Evolutionary conservation across 2,113 vertebrate genomes (phyloP).

Genomic region (Bos indicus): DNA sequence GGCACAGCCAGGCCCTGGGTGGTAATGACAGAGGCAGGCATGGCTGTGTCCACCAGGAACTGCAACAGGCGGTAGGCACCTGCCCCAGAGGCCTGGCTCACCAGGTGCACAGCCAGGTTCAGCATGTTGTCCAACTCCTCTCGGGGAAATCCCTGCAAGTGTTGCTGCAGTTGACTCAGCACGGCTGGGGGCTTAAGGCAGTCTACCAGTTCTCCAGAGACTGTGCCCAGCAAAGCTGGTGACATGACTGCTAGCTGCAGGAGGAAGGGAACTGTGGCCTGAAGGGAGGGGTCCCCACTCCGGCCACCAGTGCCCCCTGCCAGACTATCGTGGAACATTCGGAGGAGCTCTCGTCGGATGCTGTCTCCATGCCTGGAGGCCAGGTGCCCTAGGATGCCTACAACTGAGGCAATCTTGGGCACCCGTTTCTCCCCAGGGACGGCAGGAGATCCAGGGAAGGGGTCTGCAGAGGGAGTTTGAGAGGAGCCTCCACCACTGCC

Average conservation of each 20-base stretch:
- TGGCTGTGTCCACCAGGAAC: conserved; percentile 91
- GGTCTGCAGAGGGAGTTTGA: conserved; percentile 67
- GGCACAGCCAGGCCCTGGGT: conserved; percentile 83
- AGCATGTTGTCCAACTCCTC: conserved; percentile 93
- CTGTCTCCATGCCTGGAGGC: conserved; percentile 90
- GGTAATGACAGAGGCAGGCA: conserved; percentile 92
- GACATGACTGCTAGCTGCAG: conserved; percentile 94
- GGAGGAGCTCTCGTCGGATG: conserved; percentile 92
- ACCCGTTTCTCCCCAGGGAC: conserved; percentile 81
- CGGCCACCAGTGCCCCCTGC: conserved; percentile 64
- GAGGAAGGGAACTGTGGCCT: conserved; percentile 91
- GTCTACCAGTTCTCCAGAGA: conserved; percentile 91
- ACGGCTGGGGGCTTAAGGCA: conserved; percentile 87
- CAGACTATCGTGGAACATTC: conserved; percentile 94
- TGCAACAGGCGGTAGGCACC: conserved; percentile 89
- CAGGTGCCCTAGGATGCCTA: conserved; percentile 93
- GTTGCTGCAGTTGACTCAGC: conserved; percentile 91
- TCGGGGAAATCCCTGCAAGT: conserved; percentile 84
- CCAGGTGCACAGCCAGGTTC: conserved; percentile 88
- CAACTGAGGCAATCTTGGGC: conserved; percentile 94
- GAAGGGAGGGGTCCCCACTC: conserved; percentile 78
- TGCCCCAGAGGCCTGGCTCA: conserved; percentile 89
- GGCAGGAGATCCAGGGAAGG: conserved; percentile 76
- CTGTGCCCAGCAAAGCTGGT: conserved; percentile 87
- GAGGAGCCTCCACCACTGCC: conserved; percentile 68